Percentiles rank a stretch among this genome's conserved stretches.
phyloP scores from a whole-genome alignment of 2,888 invertebrate genomes.

The Pterostichus niger region DNA sequence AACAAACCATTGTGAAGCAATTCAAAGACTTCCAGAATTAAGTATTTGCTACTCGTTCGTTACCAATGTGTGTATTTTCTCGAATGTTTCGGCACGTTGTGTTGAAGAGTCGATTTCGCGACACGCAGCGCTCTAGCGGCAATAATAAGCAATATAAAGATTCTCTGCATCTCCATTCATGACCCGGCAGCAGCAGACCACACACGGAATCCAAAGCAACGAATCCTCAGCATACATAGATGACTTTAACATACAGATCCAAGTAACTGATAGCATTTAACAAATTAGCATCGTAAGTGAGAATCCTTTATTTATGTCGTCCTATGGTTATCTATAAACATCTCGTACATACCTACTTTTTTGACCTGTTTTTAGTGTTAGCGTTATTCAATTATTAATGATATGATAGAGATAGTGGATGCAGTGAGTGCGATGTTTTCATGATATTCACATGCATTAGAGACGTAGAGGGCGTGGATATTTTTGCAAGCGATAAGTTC shows the following conservation, averaged over 20 bases:
- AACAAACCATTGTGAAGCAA: conserved; percentile 6
- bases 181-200: conserved; percentile 39
- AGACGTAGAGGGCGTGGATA: conserved; percentile 53
- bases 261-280: conserved; percentile 40
- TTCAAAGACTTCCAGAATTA: conserved; percentile 24
- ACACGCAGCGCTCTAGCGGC: conserved; percentile 68
- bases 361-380: conserved; percentile 65
- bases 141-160: conserved; percentile 75
- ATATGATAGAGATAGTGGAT: conserved; percentile 46
- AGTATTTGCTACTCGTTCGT: no score
- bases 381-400: conserved; percentile 58
- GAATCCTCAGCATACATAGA: conserved; percentile 52
- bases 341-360: conserved; percentile 57
- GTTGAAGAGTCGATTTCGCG: conserved; percentile 13
- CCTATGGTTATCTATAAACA: conserved; percentile 37
- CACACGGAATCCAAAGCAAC: conserved; percentile 60
- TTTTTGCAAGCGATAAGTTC: conserved; percentile 63
- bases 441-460: conserved; percentile 46
- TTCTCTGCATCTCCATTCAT: conserved; percentile 19
- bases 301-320: conserved; percentile 54
- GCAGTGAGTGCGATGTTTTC: conserved; percentile 34
- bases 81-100: conserved; percentile 10
- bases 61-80: background rate
- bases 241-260: conserved; percentile 28
- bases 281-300: conserved; percentile 48